phyloP scores from a whole-genome alignment of 2,113 vertebrate species.

The Ibidorhyncha struthersii region DNA sequence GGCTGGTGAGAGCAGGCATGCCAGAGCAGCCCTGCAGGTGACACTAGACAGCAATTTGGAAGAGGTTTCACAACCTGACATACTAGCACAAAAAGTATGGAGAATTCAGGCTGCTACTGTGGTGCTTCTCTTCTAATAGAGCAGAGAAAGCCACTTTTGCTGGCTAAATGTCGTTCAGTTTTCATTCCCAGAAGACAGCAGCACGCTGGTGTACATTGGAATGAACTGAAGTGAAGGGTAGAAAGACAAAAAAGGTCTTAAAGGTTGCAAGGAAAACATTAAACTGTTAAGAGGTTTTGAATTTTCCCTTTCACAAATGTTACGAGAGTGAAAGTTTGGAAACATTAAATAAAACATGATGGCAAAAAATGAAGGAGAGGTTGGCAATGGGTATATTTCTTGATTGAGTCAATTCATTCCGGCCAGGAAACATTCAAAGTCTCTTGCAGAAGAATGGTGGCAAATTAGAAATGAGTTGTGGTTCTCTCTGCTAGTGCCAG shows the following conservation, averaged over 20 bases:
- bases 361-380: neutral
- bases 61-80: neutral
- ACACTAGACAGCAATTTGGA: neutral
- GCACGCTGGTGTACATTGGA: neutral
- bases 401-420: neutral
- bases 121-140: neutral
- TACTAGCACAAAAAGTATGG: neutral
- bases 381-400: neutral
- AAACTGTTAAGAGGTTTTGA: neutral
- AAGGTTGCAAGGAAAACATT: neutral
- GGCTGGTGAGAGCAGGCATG: rapidly evolving
- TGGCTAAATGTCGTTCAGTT: neutral
- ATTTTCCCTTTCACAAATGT: neutral
- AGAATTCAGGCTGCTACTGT: neutral
- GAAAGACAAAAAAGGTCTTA: neutral
- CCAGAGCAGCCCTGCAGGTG: neutral
- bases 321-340: neutral
- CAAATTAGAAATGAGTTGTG: neutral
- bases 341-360: neutral
- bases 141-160: neutral
- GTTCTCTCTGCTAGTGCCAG: neutral
- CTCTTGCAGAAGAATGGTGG: neutral
- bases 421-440: neutral
- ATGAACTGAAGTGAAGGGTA: neutral
- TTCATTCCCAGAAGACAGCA: neutral